Evolutionary conservation across 2,797 vertebrate genomes (phyloP).

Genomic region (Alectoris magna): DNA sequence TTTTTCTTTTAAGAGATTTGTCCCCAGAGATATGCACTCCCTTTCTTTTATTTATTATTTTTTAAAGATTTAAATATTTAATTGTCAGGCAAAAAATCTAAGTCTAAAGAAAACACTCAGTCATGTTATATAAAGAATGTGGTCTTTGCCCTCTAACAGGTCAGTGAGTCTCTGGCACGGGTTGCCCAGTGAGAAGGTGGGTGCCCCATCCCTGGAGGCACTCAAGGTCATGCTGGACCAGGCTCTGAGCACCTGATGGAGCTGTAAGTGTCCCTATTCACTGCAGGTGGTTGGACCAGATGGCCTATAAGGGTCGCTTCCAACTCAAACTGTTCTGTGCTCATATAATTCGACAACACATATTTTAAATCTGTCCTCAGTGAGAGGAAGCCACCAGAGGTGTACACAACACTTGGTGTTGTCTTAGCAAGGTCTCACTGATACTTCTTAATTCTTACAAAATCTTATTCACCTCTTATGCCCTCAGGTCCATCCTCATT

Average conservation of each 20-base stretch:
- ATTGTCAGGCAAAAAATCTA: background rate
- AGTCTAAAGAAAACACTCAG: background rate
- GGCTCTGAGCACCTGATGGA: too few species aligned
- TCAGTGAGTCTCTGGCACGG: too few species aligned
- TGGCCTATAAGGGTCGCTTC: too few species aligned
- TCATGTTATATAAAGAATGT: background rate
- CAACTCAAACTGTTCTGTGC: too few species aligned
- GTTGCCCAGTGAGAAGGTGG: too few species aligned
- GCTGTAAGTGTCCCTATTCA: too few species aligned
- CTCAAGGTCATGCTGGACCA: too few species aligned
- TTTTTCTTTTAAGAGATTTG: background rate
- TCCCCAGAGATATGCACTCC: background rate
- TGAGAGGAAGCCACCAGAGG: background rate
- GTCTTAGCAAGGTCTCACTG: background rate
- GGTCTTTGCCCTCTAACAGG: background rate
- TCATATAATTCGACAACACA: background rate
- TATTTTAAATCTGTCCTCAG: background rate
- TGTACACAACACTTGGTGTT: background rate
- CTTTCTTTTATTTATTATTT: too few species aligned
- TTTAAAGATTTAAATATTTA: too few species aligned
- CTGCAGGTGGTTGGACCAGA: too few species aligned
- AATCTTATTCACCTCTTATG: background rate
- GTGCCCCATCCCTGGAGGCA: too few species aligned
- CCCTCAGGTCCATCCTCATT: background rate
- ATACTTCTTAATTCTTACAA: background rate